phyloP scores from a whole-genome alignment of 2,888 invertebrate genomes.

The Mechanitis messenoides region DNA sequence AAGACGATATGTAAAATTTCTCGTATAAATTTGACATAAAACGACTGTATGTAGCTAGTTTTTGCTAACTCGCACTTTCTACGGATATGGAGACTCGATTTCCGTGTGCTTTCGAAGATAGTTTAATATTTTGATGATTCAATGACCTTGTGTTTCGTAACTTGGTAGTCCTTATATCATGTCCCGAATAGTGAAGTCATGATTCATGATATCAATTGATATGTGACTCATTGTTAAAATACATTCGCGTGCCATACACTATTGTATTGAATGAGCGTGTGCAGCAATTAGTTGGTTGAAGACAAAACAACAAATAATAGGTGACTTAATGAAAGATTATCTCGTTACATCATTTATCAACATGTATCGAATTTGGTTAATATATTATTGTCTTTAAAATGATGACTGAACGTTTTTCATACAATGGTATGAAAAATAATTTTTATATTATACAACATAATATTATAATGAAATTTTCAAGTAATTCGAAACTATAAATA shows the following conservation, averaged over 20 bases:
- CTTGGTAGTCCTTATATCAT: slow-evolving; percentile 31
- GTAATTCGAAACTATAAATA: no score
- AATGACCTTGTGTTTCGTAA: slow-evolving; percentile 41
- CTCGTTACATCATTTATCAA: no score
- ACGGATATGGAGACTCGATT: slow-evolving; percentile 42
- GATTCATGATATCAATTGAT: slow-evolving; percentile 52
- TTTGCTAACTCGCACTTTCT: slow-evolving; percentile 65
- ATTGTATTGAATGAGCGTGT: slow-evolving; percentile 19
- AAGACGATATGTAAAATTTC: slow-evolving; percentile 2
- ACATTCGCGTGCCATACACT: slow-evolving; percentile 26
- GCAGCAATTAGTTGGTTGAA: neutral
- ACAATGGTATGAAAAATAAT: no score
- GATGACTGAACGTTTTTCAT: no score
- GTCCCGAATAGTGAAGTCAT: slow-evolving; percentile 48
- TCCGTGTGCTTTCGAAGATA: slow-evolving; percentile 42
- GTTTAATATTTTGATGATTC: slow-evolving; percentile 50
- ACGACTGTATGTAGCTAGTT: slow-evolving; percentile 29
- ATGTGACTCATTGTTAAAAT: slow-evolving; percentile 46
- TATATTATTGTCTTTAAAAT: no score
- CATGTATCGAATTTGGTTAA: no score
- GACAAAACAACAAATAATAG: slow-evolving; percentile 3
- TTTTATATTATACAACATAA: no score
- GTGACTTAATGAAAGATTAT: neutral
- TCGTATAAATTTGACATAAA: slow-evolving; percentile 9
- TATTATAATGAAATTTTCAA: no score